These are phyloP conservation scores for Myotis davidii DNA, from an alignment of 2,113 vertebrate species.

Conservation along the genomic window DNA sequence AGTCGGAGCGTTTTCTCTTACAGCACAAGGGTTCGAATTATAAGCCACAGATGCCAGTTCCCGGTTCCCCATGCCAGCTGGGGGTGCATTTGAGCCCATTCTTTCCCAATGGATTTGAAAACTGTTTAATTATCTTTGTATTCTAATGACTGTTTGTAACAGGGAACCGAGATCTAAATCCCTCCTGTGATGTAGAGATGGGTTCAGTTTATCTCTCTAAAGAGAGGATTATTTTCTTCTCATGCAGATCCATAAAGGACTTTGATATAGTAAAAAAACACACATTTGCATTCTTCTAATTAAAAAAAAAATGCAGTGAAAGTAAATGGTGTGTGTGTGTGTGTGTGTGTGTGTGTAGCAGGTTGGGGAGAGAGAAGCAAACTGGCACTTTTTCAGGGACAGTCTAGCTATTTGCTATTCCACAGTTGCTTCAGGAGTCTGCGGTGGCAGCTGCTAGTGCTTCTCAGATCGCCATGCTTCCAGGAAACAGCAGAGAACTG, in stretches of 20 bases:
- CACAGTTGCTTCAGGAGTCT: slow-evolving; percentile 76
- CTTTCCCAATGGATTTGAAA: slow-evolving; percentile 66
- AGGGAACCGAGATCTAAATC: slow-evolving; percentile 41
- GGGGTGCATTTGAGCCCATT: slow-evolving; percentile 69
- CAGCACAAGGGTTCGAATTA: slow-evolving; percentile 71
- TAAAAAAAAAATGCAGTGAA: not conserved
- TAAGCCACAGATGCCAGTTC: slow-evolving; percentile 73
- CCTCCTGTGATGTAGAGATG: slow-evolving; percentile 20
- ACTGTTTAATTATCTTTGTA: slow-evolving; percentile 70
- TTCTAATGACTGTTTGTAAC: slow-evolving; percentile 46
- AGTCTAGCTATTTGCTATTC: slow-evolving; percentile 79
- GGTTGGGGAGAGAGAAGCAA: not conserved
- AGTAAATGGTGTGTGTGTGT: not conserved
- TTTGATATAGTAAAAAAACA: not conserved
- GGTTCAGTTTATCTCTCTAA: not conserved
- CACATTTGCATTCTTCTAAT: not conserved
- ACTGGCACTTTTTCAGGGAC: slow-evolving; percentile 63
- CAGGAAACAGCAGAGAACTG: slow-evolving; percentile 73
- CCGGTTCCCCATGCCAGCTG: slow-evolving; percentile 64
- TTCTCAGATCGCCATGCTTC: slow-evolving; percentile 68
- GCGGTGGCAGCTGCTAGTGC: slow-evolving; percentile 74
- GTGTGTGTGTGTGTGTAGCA: not conserved
- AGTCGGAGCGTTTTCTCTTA: slow-evolving; percentile 63
- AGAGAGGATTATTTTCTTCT: not conserved
- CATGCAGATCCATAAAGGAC: not conserved